Base-by-base conservation (phyloP, 2,888 invertebrate species). In the Rhingia rostrata region DNA sequence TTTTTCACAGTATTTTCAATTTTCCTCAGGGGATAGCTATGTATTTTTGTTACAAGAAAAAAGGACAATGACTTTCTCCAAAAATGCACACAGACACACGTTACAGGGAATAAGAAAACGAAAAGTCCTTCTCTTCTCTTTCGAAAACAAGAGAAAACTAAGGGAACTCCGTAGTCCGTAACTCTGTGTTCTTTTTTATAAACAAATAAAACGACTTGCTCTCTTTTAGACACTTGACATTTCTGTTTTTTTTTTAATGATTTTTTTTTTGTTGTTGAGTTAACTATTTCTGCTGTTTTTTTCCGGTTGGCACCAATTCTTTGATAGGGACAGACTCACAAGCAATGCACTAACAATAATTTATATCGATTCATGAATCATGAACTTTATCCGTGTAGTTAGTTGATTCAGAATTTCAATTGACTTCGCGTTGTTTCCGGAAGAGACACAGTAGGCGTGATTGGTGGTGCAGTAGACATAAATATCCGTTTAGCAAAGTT, bases 201-300 rank as follows among this genome's bases (percentile, higher is more conserved):
- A 56, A 49, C 43, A 63, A 33, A 67, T 43, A 56, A 30, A 53
- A 43, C 5, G n/a, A 22, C 37, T 73, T 12, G 9, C 35, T 51
- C 54, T 58, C 56, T 63, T 69, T 41, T 54, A 74, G 69, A 43
- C 80, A 80, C 84, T 84, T 84, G 84, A 84, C 75, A 80, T 80
- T 79, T 74, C 54, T 80, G 35, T 43, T 74, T 75, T 73, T 74
- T 70, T 43, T 12, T 35, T 45, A 84, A 74, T 47, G 66, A 56
- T 66, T 4, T 35, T 47, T 3, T 53, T 4, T 49, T 37, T 14
- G n/a, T 12, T 12, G 4, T 6, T 4, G 32, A 10, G 33, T 39
- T 47, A 12, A 51, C 45, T 12, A 14, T 73, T 67, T 83, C 58
- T 22, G 22, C 39, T 14, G 45, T 54, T 51, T 43, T 45, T 35